phyloP scores from a whole-genome alignment of 1,140 invertebrate genomes.

The Drosophila burlai region DNA sequence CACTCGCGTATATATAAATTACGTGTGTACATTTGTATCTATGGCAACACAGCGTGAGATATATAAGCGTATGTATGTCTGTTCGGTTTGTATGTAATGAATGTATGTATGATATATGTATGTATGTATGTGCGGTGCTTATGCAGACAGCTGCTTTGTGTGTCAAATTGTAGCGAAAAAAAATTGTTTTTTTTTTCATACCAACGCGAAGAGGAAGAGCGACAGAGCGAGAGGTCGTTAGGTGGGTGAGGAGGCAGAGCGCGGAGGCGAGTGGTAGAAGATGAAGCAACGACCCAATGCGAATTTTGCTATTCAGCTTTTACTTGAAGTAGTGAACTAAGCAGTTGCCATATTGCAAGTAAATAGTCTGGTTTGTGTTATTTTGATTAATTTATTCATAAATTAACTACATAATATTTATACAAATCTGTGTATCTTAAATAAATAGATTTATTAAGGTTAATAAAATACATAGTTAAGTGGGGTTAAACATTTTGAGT shows the following conservation, averaged over 20 bases:
- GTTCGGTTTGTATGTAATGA: slow-evolving; percentile 11
- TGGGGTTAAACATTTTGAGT: not conserved
- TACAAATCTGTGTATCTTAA: no score
- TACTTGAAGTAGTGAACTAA: not conserved
- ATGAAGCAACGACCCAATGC: slow-evolving; percentile 35
- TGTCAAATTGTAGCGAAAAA: slow-evolving; percentile 68
- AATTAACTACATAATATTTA: no score
- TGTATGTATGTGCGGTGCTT: slow-evolving; percentile 33
- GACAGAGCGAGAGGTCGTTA: slow-evolving; percentile 22
- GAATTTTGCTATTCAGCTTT: slow-evolving; percentile 10
- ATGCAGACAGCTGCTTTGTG: slow-evolving; percentile 67
- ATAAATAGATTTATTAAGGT: no score
- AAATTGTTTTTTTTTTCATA: slow-evolving; percentile 29
- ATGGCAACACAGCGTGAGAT: slow-evolving; percentile 75
- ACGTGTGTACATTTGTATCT: slow-evolving; percentile 53
- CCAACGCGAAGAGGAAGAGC: slow-evolving; percentile 37
- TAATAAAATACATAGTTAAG: no score
- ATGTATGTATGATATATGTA: slow-evolving; percentile 27
- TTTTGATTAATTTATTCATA: no score
- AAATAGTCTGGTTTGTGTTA: no score
- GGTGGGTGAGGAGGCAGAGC: slow-evolving; percentile 6
- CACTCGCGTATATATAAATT: slow-evolving; percentile 25
- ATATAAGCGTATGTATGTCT: slow-evolving; percentile 33
- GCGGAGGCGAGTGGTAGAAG: slow-evolving; percentile 11
- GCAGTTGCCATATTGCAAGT: not conserved